Evolutionary conservation across 1,140 invertebrate species (phyloP).

Genomic region (Arctopsyche grandis): DNA sequence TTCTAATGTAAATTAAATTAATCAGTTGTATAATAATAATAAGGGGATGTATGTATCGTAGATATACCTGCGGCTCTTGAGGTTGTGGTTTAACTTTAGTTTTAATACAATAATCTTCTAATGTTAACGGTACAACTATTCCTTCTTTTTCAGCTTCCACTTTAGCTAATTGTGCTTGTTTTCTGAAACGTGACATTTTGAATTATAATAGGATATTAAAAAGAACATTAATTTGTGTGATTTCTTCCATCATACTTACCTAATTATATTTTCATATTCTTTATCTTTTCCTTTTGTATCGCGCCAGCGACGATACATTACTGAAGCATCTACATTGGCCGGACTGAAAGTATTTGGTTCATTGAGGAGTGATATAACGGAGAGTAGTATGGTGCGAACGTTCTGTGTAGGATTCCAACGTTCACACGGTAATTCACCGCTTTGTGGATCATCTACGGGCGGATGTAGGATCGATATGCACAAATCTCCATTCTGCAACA

Average conservation of each 20-base stretch:
- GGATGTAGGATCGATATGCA: slow-evolving; percentile 99
- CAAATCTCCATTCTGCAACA: slow-evolving; percentile 93
- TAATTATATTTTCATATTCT: slow-evolving; percentile 99
- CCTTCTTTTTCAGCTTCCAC: slow-evolving; percentile 96
- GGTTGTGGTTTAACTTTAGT: slow-evolving; percentile 83
- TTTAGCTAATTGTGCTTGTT: slow-evolving; percentile 95
- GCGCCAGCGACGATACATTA: slow-evolving; percentile 99
- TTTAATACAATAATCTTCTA: slow-evolving; percentile 98
- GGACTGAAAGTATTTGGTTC: slow-evolving; percentile 99
- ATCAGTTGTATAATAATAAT: not conserved
- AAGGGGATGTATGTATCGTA: not conserved
- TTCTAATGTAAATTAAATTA: not conserved
- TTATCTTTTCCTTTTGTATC: slow-evolving; percentile 98
- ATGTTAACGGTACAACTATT: slow-evolving; percentile 94
- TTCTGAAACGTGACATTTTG: slow-evolving; percentile 70
- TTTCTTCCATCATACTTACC: slow-evolving; percentile 66
- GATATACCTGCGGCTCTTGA: slow-evolving; percentile 71
- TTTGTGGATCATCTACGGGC: slow-evolving; percentile 98
- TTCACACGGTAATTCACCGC: slow-evolving; percentile 97
- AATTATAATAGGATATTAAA: slow-evolving; percentile 12
- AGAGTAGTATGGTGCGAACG: slow-evolving; percentile 96
- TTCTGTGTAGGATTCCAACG: slow-evolving; percentile 99
- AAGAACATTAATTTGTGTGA: slow-evolving; percentile 6
- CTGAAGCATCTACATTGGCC: slow-evolving; percentile 99
- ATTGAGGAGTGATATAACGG: slow-evolving; percentile 98